Percentiles rank a stretch among this genome's conserved stretches.
Conservation (phyloP, 1,140 invertebrate species). For the Homarus americanus region DNA sequence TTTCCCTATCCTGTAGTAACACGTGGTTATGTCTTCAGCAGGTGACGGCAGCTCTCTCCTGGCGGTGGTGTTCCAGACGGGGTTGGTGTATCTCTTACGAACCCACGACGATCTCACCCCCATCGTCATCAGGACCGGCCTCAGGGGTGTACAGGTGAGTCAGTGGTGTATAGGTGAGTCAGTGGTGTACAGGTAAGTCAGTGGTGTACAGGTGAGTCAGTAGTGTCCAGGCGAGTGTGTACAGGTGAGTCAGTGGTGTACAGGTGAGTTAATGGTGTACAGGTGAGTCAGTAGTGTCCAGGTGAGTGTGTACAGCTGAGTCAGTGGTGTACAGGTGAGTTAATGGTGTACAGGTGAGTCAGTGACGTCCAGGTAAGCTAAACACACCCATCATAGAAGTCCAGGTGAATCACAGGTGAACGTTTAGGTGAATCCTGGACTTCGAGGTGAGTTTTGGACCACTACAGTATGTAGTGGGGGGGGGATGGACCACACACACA, state of each 20-base stretch:
- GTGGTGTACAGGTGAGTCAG: not conserved
- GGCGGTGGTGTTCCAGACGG: conserved; percentile 92
- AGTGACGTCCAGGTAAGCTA: too few species aligned
- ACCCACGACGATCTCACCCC: conserved; percentile 96
- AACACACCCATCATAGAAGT: too few species aligned
- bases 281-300: too few species aligned
- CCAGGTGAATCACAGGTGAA: too few species aligned
- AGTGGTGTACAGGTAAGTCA: not conserved
- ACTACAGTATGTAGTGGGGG: too few species aligned
- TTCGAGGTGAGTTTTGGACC: not conserved
- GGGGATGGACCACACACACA: too few species aligned
- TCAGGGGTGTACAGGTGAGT: conserved; percentile 82
- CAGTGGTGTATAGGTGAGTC: not conserved
- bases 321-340: too few species aligned
- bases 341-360: too few species aligned
- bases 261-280: too few species aligned
- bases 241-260: not conserved
- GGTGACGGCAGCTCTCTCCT: conserved; percentile 80
- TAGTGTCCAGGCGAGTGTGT: not conserved
- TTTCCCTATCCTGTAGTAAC: too few species aligned
- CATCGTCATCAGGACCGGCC: conserved; percentile 88
- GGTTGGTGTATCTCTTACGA: conserved; percentile 91
- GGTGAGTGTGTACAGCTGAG: too few species aligned
- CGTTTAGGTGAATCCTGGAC: not conserved
- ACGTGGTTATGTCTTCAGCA: too few species aligned